Base-by-base conservation (phyloP, 2,888 invertebrate genomes). In the Crioceris asparagi region DNA sequence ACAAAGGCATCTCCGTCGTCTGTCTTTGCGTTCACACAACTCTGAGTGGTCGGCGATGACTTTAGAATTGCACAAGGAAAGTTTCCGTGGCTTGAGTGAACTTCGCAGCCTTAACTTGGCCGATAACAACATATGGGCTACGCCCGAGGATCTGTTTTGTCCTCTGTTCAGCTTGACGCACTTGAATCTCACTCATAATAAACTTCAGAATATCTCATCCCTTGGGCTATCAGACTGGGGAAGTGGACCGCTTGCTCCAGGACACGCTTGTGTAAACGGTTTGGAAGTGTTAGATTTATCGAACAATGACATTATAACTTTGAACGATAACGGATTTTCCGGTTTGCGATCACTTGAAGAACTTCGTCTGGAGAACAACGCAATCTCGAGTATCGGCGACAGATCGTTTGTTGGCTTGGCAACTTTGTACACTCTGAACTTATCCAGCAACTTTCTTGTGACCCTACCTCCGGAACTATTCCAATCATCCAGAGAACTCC, bases 1-100 rank as follows among this genome's bases (percentile, higher is more conserved):
- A 32, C 67, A 84, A 21, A 72, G 74, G 50, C 77, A 79, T 52
- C 64, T 87, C 17, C 68, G 75, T 34, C 72, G 71, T 44, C 64
- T 87, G 35, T 73, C 76, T 18, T 64, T 87, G 47, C 72, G 80
- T 32, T 83, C 83, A 12, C 80, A 79, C 58, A 84, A 83, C 59
- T 78, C 79, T 17, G 82, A 83, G 56, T 83, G 83, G 83, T 79
- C 83, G 10, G 76, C 80, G 14, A 79, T 82, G 77, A 79, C 79
- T 16, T 70, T 84, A 66, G 82, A 83, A 51, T 69, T 84, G 43
- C 77, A 79, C 53, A 69, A 77, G 27, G 80, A 81, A 54, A 78
- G 81, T 41, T 75, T 85, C 43, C 68, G 79, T 44, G 75, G 81
- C 7, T 67, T 84, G 36, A 71, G 74, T 15, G 77, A 77, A 54